Evolutionary conservation across 2,888 invertebrate genomes (phyloP).

Genomic region (Muschampia staudingeri): DNA sequence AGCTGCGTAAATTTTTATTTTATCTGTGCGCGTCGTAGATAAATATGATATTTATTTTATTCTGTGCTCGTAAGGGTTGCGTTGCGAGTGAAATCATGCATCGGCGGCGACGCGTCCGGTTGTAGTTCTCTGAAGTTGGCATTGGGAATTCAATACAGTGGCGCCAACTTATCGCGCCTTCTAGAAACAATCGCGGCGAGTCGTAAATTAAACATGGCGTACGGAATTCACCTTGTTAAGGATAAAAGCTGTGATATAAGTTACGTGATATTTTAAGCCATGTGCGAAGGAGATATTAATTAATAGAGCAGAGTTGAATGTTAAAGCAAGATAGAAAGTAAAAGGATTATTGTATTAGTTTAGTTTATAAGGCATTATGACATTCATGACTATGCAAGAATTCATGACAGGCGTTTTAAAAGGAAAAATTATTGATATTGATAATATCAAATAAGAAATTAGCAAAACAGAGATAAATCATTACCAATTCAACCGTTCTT

Average conservation of each 20-base stretch:
- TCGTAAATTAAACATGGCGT: slow-evolving; percentile 60
- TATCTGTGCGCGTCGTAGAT: slow-evolving; percentile 32
- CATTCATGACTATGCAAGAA: background rate
- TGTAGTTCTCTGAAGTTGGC: slow-evolving; percentile 74
- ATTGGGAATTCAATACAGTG: slow-evolving; percentile 73
- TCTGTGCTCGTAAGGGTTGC: slow-evolving; percentile 59
- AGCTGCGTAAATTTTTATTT: slow-evolving; percentile 33
- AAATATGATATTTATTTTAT: slow-evolving; percentile 51
- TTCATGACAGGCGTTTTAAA: too few relatives aligned
- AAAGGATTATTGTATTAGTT: background rate
- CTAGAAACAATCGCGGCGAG: slow-evolving; percentile 64
- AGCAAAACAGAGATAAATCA: too few relatives aligned
- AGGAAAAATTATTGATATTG: too few relatives aligned
- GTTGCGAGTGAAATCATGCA: slow-evolving; percentile 62
- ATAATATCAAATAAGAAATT: too few relatives aligned
- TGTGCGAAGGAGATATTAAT: slow-evolving; percentile 2
- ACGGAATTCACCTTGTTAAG: slow-evolving; percentile 53
- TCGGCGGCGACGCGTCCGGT: slow-evolving; percentile 70
- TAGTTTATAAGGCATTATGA: too few relatives aligned
- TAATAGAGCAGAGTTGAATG: background rate
- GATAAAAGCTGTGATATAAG: slow-evolving; percentile 48
- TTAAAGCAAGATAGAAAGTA: background rate
- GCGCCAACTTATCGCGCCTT: slow-evolving; percentile 70
- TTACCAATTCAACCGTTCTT: too few relatives aligned
- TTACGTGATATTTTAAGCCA: slow-evolving; percentile 35